These are phyloP conservation scores for Leucosticte australis DNA, from an alignment of 2,113 vertebrate genomes.

Conservation along the genomic window DNA sequence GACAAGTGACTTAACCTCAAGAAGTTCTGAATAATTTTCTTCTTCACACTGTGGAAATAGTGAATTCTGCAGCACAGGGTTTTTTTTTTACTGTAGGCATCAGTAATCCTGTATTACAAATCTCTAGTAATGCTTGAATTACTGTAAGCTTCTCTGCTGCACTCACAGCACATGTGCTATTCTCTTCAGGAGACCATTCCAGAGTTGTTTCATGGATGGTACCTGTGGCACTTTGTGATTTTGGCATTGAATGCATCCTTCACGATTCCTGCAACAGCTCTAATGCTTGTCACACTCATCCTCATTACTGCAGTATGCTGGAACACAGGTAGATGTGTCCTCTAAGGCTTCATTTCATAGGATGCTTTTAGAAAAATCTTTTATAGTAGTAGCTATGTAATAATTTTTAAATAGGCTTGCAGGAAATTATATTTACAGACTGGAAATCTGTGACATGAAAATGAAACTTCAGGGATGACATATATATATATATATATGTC, in stretches of 20 bases:
- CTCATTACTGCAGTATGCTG: neutral
- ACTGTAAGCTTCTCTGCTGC: neutral
- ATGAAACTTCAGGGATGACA: neutral
- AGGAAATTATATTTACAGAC: neutral
- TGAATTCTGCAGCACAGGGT: neutral
- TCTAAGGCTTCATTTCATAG: neutral
- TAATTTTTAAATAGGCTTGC: neutral
- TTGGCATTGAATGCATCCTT: neutral
- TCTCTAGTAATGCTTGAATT: neutral
- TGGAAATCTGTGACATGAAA: neutral
- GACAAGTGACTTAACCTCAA: neutral
- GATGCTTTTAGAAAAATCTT: neutral
- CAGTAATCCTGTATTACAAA: neutral
- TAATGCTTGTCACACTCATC: neutral
- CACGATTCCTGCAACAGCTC: rapidly evolving
- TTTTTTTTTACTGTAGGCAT: neutral
- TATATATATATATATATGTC: neutral
- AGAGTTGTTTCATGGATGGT: neutral
- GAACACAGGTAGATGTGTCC: neutral
- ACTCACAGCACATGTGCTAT: rapidly evolving
- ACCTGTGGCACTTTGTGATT: neutral
- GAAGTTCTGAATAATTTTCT: neutral
- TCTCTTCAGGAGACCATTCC: neutral
- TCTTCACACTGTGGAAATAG: neutral
- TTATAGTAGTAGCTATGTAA: neutral